Percentiles rank a stretch among this genome's conserved stretches.
Conservation (phyloP, 1,140 invertebrate genomes). For the Odontomachus brunneus region DNA sequence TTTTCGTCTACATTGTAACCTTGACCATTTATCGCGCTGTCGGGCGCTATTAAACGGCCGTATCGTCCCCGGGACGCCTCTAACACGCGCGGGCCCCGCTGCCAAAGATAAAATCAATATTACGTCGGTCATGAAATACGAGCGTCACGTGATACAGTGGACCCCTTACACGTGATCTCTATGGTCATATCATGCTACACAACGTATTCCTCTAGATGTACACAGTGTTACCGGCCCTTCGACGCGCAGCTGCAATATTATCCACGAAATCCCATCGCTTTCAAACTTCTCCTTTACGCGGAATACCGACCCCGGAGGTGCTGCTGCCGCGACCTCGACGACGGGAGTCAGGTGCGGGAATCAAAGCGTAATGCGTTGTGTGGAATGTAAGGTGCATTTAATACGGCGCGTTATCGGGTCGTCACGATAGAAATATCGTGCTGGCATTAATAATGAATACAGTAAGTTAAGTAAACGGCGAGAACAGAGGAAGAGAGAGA, state of each 20-base stretch:
- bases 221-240: conserved; percentile 63
- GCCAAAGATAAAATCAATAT: conserved; percentile 74
- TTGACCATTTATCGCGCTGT: conserved; percentile 43
- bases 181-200: conserved; percentile 70
- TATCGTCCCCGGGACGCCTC: conserved; percentile 35
- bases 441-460: conserved; percentile 51
- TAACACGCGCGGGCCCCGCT: conserved; percentile 48
- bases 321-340: neutral
- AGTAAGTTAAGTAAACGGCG: conserved; percentile 42
- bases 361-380: conserved; percentile 17
- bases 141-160: conserved; percentile 73
- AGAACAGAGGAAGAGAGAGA: too few relatives aligned
- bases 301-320: conserved; percentile 22
- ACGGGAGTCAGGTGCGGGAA: conserved; percentile 4
- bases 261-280: conserved; percentile 54
- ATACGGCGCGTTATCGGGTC: conserved; percentile 16
- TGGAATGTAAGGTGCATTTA: conserved; percentile 22
- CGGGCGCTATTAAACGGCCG: conserved; percentile 45
- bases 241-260: conserved; percentile 56
- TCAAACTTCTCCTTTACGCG: conserved; percentile 43
- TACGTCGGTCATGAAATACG: conserved; percentile 72
- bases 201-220: conserved; percentile 67
- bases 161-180: conserved; percentile 72
- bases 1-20: conserved; percentile 19
- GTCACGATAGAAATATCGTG: conserved; percentile 34